Evolutionary conservation across 2,888 invertebrate genomes (phyloP).

Genomic region (Trisateles emortualis): DNA sequence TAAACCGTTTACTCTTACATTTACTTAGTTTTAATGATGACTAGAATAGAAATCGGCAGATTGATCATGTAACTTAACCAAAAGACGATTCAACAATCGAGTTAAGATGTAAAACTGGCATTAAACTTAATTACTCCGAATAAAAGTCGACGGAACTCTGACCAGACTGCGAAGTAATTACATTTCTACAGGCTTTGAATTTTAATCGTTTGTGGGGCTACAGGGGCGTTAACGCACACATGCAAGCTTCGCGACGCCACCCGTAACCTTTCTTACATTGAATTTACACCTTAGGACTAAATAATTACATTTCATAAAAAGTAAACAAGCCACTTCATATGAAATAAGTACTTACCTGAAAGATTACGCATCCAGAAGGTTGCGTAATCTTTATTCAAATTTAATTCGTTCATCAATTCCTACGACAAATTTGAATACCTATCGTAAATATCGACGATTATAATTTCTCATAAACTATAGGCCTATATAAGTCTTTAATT

Average conservation of each 20-base stretch:
- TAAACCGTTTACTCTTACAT: conserved; percentile 2
- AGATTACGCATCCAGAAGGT: no score
- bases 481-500: not conserved
- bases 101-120: conserved; percentile 74
- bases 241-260: conserved; percentile 45
- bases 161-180: conserved; percentile 81
- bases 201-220: conserved; percentile 71
- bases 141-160: conserved; percentile 77
- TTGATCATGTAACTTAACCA: conserved; percentile 45
- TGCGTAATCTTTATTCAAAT: no score
- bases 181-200: conserved; percentile 84
- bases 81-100: conserved; percentile 60
- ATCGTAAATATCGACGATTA: no score
- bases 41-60: conserved; percentile 42
- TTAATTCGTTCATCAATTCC: not conserved
- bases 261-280: conserved; percentile 54
- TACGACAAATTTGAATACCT: no score
- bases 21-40: conserved; percentile 36
- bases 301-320: conserved; percentile 44
- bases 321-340: conserved; percentile 30
- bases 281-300: conserved; percentile 49
- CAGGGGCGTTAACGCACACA: conserved; percentile 47
- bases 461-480: no score
- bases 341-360: no score
- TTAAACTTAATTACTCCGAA: conserved; percentile 80